Evolutionary conservation across 2,113 vertebrate species (phyloP).

Genomic region (Entosphenus tridentatus): DNA sequence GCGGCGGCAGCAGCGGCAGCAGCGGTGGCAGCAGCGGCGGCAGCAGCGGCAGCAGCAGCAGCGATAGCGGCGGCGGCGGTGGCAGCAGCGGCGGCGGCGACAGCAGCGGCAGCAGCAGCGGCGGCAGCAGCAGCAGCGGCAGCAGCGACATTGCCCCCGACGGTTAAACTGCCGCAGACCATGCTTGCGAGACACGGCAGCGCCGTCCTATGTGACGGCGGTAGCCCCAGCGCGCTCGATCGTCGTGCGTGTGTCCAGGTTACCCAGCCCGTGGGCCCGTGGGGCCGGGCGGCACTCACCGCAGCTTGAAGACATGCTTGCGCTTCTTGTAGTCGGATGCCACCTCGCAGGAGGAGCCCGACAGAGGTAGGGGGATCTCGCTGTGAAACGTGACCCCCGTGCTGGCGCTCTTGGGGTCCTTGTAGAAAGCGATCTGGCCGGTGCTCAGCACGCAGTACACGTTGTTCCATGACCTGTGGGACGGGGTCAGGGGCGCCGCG

Average conservation of each 20-base stretch:
- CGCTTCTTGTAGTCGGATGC: constrained; percentile 75
- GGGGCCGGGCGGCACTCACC: constrained; percentile 23
- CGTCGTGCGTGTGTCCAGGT: not conserved
- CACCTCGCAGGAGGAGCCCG: constrained; percentile 42
- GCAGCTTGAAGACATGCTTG: constrained; percentile 69
- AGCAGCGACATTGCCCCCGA: not conserved
- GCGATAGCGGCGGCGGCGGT: too few relatives aligned
- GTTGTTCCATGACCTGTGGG: constrained; percentile 63
- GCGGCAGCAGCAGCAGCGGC: too few relatives aligned
- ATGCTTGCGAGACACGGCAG: too few relatives aligned
- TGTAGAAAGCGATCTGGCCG: constrained; percentile 52
- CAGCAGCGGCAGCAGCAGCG: too few relatives aligned
- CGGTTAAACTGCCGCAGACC: not conserved
- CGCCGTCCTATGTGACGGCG: not conserved
- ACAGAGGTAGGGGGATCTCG: constrained; percentile 47
- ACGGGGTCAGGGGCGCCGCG: not conserved
- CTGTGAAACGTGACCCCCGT: constrained; percentile 51
- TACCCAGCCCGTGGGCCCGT: not conserved
- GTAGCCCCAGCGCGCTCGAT: too few relatives aligned
- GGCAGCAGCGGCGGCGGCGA: too few relatives aligned
- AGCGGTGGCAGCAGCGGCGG: too few relatives aligned
- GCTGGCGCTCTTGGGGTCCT: constrained; percentile 55
- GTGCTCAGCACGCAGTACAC: constrained; percentile 67
- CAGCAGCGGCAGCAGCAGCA: not conserved
- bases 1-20: too few relatives aligned